phyloP scores from a whole-genome alignment of 1,140 invertebrate species.

The Diabrotica virgifera region DNA sequence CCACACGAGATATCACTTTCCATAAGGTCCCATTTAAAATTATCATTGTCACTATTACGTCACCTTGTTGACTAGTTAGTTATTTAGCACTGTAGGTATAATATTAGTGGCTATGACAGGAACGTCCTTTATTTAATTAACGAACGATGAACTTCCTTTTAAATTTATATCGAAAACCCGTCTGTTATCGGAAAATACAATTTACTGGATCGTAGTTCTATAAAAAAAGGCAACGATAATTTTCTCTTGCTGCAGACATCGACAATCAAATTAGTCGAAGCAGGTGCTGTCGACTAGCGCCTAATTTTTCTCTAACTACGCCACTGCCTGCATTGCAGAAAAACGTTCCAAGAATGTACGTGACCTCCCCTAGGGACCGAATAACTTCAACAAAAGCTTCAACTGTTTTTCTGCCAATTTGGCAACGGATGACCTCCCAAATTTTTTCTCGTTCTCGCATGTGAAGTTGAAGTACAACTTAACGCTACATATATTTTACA shows the following conservation, averaged over 20 bases:
- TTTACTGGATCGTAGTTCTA: not conserved
- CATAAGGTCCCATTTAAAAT: no score
- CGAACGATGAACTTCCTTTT: no score
- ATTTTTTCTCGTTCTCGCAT: no score
- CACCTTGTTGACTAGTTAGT: no score
- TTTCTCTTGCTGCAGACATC: not conserved
- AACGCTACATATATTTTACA: no score
- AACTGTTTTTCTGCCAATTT: constrained; percentile 1
- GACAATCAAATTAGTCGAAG: not conserved
- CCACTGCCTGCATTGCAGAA: not conserved
- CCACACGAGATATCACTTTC: no score
- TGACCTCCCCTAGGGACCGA: not conserved
- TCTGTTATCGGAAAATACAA: not conserved
- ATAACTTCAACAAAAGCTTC: constrained; percentile 2
- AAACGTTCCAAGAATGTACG: not conserved
- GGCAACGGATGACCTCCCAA: not conserved
- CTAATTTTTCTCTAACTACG: not conserved
- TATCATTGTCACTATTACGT: no score
- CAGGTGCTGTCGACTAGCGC: not conserved
- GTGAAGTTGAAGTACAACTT: no score
- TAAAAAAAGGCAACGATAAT: not conserved
- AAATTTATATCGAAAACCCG: not conserved
- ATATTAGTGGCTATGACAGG: no score
- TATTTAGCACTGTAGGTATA: no score
- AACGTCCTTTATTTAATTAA: no score